phyloP scores from a whole-genome alignment of 2,888 invertebrate species.

The Willowsia nigromaculata region DNA sequence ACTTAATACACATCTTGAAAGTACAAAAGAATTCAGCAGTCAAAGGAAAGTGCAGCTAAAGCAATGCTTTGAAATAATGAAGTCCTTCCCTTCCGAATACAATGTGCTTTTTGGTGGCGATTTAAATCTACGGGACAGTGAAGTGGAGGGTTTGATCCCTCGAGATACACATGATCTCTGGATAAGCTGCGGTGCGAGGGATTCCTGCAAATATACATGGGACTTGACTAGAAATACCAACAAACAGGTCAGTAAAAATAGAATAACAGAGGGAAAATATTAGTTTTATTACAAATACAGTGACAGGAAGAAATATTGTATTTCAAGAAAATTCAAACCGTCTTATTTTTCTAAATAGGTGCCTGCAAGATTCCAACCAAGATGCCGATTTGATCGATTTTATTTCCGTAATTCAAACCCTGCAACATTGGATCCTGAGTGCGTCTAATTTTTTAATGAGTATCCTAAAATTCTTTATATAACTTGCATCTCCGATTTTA shows the following conservation, averaged over 20 bases:
- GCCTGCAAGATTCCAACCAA: constrained; percentile 80
- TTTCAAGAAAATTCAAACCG: too few relatives aligned
- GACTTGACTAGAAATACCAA: constrained; percentile 83
- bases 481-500: too few relatives aligned
- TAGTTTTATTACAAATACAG: too few relatives aligned
- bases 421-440: constrained; percentile 80
- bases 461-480: background rate
- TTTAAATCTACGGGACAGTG: constrained; percentile 83
- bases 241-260: constrained; percentile 78
- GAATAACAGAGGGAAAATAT: background rate
- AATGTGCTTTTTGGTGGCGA: constrained; percentile 84
- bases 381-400: constrained; percentile 83
- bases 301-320: too few relatives aligned
- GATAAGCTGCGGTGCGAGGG: constrained; percentile 82
- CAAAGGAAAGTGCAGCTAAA: constrained; percentile 82
- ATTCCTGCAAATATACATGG: constrained; percentile 83
- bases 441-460: constrained; percentile 76
- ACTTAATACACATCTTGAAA: constrained; percentile 84
- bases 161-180: constrained; percentile 82
- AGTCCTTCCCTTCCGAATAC: constrained; percentile 77
- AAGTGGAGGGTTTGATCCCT: constrained; percentile 82
- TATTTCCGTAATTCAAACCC: constrained; percentile 80
- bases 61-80: constrained; percentile 79
- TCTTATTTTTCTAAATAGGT: too few relatives aligned
- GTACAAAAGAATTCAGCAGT: constrained; percentile 81